Evolutionary conservation across 2,113 vertebrate species (phyloP).

Genomic region (Indicator indicator): DNA sequence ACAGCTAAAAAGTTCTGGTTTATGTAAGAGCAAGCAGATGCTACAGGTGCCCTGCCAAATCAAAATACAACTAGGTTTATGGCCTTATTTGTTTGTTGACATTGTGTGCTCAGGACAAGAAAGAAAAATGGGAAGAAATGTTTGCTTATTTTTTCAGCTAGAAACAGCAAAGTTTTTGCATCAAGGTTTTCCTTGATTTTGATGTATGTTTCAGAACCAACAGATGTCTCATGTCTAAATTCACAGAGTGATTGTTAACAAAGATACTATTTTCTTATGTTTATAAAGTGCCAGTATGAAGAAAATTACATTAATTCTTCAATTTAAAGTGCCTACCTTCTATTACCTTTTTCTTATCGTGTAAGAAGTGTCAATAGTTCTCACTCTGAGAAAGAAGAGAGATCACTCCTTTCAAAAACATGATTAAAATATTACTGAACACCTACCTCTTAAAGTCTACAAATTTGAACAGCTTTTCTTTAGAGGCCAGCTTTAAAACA

Average conservation of each 20-base stretch:
- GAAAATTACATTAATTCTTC: neutral
- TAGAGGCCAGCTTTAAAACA: neutral
- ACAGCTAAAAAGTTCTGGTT: constrained; percentile 27
- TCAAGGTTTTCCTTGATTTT: neutral
- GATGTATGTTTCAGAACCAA: neutral
- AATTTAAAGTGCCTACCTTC: neutral
- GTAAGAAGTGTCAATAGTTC: neutral
- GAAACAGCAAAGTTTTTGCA: neutral
- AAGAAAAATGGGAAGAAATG: constrained; percentile 27
- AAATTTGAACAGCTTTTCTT: neutral
- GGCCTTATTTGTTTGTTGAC: constrained; percentile 63
- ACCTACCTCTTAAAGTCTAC: neutral
- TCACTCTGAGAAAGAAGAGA: neutral
- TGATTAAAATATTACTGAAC: neutral
- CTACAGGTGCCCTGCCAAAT: constrained; percentile 45
- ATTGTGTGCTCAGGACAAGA: constrained; percentile 23
- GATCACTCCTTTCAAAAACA: neutral
- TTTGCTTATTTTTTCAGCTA: constrained; percentile 29
- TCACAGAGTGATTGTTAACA: neutral
- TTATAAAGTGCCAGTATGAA: neutral
- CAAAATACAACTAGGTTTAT: constrained; percentile 41
- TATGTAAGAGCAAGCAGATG: constrained; percentile 29
- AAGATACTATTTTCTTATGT: neutral
- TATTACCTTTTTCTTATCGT: neutral
- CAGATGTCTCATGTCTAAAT: neutral